Evolutionary conservation across 2,113 vertebrate genomes (phyloP), one percentile per base, ranked within the genome.

Genomic region (Amia ocellicauda): DNA sequence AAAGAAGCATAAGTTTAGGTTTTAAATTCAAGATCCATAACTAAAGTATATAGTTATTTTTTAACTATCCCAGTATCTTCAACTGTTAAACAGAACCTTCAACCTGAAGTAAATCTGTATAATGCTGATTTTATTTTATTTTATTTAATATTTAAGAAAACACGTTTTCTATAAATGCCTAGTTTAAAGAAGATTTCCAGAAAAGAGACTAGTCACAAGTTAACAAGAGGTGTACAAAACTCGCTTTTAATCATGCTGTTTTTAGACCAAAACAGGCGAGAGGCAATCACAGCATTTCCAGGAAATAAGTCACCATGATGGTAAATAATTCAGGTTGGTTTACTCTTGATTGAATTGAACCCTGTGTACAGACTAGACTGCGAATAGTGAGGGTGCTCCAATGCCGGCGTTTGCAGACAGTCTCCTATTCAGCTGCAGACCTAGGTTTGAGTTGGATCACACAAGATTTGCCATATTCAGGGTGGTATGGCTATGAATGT

Each of bases 271-370:
- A n/a, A n/a, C n/a, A n/a, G n/a, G n/a, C n/a, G 31, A 36, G 31
- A 56, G 63, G 58, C 24, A 67, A 58, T 26, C 16, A 28, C 13
- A 19, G 54, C 31, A 36, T 7, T 7, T 36, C 31, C 11, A 11
- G 31, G 11, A 36, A 36, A 36, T 7, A 36, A 36, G 11, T 36
- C 31, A 11, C 2, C 31, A 5, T 36, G 1, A 36, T 27, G 54
- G 61, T 3, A 43, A 31, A 8, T 50, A 17, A 41, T 43, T 72
- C 62, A 52, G 60, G 40, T 36, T 36, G 55, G 63, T 58, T 20
- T 14, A 69, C 52, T 64, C 68, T 45, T 42, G 64, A 63, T 57
- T 74, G 65, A 78, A 78, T 78, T 58, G 52, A 36, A 45, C 28
- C 22, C 70, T 70, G 65, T 74, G 65, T 78, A 51, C 69, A 31